These are phyloP conservation scores for Alectura lathami DNA, from an alignment of 2,113 vertebrate genomes.

Conservation along the genomic window DNA sequence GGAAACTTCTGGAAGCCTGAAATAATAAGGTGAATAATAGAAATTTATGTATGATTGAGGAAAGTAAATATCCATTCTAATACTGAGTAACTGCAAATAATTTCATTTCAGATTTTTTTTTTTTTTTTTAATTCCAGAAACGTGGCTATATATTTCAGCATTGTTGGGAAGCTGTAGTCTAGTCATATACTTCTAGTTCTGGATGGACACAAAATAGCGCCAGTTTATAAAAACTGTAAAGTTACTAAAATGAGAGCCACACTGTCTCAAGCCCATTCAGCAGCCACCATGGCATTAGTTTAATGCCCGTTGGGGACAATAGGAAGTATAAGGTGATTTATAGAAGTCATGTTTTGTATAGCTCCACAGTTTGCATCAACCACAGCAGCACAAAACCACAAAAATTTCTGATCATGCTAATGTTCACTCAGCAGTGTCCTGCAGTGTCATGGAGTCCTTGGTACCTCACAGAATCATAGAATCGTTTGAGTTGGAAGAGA, in stretches of 20 bases:
- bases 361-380: neutral
- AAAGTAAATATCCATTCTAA: neutral
- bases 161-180: neutral
- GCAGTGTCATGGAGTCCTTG: neutral
- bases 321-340: neutral
- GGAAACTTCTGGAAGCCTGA: constrained; percentile 22
- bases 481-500: too few relatives aligned
- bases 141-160: neutral
- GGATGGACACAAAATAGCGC: neutral
- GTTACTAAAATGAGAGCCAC: neutral
- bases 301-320: neutral
- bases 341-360: neutral
- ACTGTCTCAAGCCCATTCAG: neutral
- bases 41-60: neutral
- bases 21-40: constrained; percentile 16
- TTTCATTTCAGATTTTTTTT: neutral
- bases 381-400: neutral
- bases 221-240: neutral
- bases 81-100: neutral
- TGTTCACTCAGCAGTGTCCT: neutral
- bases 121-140: neutral
- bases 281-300: neutral
- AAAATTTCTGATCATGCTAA: neutral
- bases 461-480: too few relatives aligned
- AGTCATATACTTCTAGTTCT: neutral